Conservation (phyloP, 2,888 invertebrate genomes). For the Nomada hirtipes region DNA sequence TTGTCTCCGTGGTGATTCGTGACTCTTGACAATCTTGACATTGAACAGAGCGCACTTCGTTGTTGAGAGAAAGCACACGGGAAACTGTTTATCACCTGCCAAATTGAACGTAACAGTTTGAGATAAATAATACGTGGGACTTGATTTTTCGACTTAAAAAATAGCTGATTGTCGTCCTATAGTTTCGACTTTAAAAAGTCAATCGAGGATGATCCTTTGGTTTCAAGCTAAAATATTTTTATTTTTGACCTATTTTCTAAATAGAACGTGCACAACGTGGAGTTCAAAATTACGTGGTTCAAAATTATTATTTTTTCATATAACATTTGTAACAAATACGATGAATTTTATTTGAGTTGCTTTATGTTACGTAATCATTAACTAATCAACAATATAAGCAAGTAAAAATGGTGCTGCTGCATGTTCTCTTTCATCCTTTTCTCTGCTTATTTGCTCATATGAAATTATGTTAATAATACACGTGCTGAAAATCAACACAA, state of each 20-base stretch:
- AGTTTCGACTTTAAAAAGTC: background rate
- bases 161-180: background rate
- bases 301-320: background rate
- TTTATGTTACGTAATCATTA: too few relatives aligned
- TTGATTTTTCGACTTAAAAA: background rate
- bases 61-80: constrained; percentile 69
- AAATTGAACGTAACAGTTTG: constrained; percentile 66
- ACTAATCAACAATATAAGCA: too few relatives aligned
- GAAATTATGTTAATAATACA: too few relatives aligned
- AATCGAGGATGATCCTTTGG: background rate
- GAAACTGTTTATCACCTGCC: constrained; percentile 68
- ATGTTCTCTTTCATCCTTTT: too few relatives aligned
- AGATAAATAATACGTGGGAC: background rate
- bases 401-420: too few relatives aligned
- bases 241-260: background rate
- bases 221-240: background rate
- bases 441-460: too few relatives aligned
- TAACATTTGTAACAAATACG: background rate
- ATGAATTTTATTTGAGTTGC: too few relatives aligned
- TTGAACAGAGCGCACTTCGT: constrained; percentile 57
- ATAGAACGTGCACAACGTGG: background rate
- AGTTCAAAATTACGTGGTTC: too few relatives aligned
- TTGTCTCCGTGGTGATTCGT: constrained; percentile 65
- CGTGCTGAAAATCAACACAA: too few relatives aligned
- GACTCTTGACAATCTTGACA: constrained; percentile 69